phyloP scores from a whole-genome alignment of 1,140 invertebrate species.

The Chymomyza costata region DNA sequence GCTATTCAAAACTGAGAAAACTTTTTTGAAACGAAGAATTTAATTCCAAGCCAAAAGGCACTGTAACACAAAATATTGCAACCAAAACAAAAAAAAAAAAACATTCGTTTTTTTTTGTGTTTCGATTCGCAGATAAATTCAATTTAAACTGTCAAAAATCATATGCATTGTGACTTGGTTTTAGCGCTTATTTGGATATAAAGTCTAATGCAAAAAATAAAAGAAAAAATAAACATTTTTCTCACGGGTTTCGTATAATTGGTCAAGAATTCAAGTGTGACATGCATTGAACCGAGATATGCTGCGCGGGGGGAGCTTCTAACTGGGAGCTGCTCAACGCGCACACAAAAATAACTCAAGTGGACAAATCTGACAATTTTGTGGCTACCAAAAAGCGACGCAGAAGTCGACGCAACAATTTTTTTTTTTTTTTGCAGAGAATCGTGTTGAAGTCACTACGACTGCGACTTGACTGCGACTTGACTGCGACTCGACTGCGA shows the following conservation, averaged over 20 bases:
- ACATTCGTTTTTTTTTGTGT: too few relatives aligned
- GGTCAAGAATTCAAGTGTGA: slow-evolving; percentile 58
- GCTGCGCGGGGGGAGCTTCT: background rate
- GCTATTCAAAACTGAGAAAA: too few relatives aligned
- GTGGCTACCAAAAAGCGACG: slow-evolving; percentile 59
- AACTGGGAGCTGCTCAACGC: slow-evolving; percentile 33
- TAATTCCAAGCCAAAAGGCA: too few relatives aligned
- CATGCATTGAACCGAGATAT: slow-evolving; percentile 44
- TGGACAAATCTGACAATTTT: slow-evolving; percentile 73
- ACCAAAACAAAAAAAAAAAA: too few relatives aligned
- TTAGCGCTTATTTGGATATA: background rate
- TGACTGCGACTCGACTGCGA: slow-evolving; percentile 10
- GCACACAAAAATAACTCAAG: slow-evolving; percentile 69
- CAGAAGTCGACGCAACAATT: slow-evolving; percentile 33
- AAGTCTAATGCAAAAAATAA: slow-evolving; percentile 5
- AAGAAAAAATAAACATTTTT: slow-evolving; percentile 44
- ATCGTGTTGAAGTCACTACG: slow-evolving; percentile 43
- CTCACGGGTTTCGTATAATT: slow-evolving; percentile 69
- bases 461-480: slow-evolving; percentile 22
- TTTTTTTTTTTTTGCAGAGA: too few relatives aligned
- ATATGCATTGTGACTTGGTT: background rate
- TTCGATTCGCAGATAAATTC: too few relatives aligned
- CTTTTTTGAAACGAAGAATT: too few relatives aligned
- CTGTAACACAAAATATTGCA: too few relatives aligned
- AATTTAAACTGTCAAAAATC: too few relatives aligned